These are phyloP conservation scores for Leucozona laternaria DNA, from an alignment of 2,888 invertebrate genomes.

Conservation along the genomic window DNA sequence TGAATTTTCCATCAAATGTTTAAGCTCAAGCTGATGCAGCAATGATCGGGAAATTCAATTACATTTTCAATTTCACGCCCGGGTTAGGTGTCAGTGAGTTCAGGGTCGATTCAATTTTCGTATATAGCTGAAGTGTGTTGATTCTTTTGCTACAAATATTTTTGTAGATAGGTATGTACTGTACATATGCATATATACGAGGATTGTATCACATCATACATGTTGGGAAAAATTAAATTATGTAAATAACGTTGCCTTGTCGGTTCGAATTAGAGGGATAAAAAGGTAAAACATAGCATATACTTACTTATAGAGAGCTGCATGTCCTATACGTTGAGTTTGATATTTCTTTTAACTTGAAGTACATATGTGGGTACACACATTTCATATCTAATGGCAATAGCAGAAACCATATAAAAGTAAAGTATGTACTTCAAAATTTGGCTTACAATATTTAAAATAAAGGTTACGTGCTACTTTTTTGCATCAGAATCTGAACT, in stretches of 20 bases:
- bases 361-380: no score
- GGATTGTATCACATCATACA: not conserved
- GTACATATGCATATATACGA: not conserved
- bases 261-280: not conserved
- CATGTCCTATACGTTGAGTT: not conserved
- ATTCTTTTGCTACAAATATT: not conserved
- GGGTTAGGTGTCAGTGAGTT: conserved; percentile 33
- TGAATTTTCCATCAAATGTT: not conserved
- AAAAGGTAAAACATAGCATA: not conserved
- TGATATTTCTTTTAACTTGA: no score
- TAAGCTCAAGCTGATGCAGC: not conserved
- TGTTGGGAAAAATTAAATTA: conserved; percentile 43
- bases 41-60: conserved; percentile 57
- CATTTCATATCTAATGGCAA: no score
- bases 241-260: conserved; percentile 14
- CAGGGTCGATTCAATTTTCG: conserved; percentile 57
- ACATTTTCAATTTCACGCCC: conserved; percentile 63
- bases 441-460: no score
- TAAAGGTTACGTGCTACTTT: no score
- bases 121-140: conserved; percentile 21
- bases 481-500: no score
- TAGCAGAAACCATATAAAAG: no score
- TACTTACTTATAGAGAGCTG: not conserved
- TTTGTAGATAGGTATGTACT: not conserved
- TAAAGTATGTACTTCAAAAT: no score